Conservation (phyloP, 2,113 vertebrate species). For the Baryphthengus martii region DNA sequence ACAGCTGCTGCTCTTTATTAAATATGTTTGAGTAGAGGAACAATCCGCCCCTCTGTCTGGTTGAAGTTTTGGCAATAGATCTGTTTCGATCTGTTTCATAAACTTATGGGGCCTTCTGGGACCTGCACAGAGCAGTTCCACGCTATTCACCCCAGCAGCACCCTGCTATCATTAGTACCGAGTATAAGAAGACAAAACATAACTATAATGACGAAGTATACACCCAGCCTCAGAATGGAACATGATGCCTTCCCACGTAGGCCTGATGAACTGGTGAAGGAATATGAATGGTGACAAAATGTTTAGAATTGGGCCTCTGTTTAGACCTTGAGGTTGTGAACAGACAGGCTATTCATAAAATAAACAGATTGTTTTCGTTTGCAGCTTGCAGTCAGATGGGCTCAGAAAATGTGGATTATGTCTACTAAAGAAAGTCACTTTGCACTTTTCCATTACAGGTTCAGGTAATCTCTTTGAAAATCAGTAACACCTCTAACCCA, state of each 20-base stretch:
- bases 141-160: neutral
- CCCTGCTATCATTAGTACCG: neutral
- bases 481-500: neutral
- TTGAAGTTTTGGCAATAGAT: neutral
- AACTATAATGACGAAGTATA: neutral
- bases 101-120: fast-evolving
- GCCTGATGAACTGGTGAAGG: neutral
- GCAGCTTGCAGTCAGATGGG: neutral
- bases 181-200: neutral
- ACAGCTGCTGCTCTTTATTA: neutral
- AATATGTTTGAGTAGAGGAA: neutral
- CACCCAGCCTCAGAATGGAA: neutral
- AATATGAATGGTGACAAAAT: neutral
- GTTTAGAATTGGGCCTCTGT: neutral
- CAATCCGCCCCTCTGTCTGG: neutral
- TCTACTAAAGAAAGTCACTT: neutral
- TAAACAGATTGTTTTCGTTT: conserved; percentile 23
- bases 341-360: conserved; percentile 11
- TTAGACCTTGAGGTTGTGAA: neutral
- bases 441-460: neutral
- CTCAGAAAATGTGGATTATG: conserved; percentile 9
- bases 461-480: conserved; percentile 14
- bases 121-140: neutral
- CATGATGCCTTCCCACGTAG: neutral
- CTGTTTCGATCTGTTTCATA: neutral